A percentile compares a stretch with the other conserved stretches of the same genome.
These are phyloP conservation scores for Zapus hudsonius DNA, from an alignment of 2,113 vertebrate genomes.

Conservation along the genomic window DNA sequence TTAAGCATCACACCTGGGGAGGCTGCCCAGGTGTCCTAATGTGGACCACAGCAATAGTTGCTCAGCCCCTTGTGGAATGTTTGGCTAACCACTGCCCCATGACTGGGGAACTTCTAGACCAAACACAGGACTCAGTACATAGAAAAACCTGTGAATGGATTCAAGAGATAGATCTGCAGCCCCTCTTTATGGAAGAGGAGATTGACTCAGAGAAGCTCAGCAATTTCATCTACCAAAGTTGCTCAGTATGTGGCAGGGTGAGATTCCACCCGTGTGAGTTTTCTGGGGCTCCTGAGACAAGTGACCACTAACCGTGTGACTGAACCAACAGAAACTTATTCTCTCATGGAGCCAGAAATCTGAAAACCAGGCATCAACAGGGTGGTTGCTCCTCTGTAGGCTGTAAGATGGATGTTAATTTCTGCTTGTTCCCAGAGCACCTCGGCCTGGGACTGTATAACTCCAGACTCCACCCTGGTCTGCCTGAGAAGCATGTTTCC, in stretches of 20 bases:
- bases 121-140: neutral
- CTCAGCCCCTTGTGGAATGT: accelerated
- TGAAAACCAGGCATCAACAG: neutral
- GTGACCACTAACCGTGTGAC: accelerated
- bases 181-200: neutral
- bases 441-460: accelerated
- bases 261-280: neutral
- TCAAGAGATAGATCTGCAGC: neutral
- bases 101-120: neutral
- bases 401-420: neutral
- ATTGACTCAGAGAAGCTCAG: neutral
- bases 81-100: neutral
- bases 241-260: neutral
- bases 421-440: neutral
- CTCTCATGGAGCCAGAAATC: neutral
- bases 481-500: neutral
- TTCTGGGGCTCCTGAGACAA: neutral
- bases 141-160: neutral
- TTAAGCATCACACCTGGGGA: too few species aligned
- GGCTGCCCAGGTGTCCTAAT: too few species aligned
- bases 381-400: neutral
- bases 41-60: neutral
- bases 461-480: neutral
- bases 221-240: neutral
- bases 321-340: neutral